These are phyloP conservation scores for Laupala kohalensis DNA, from an alignment of 1,140 invertebrate genomes.

Conservation along the genomic window DNA sequence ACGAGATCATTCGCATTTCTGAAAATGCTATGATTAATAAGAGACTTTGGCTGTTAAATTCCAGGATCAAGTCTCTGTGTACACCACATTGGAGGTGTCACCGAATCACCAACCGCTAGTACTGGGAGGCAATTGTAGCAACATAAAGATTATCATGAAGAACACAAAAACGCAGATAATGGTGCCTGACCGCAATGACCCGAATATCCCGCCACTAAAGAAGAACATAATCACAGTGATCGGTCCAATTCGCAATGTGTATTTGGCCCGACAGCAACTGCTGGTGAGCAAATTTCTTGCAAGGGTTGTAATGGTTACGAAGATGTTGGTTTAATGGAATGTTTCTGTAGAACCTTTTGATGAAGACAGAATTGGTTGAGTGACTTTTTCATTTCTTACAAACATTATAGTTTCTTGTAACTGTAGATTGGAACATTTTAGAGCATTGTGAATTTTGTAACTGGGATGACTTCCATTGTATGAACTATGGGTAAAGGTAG, in stretches of 20 bases:
- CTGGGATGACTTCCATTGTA: too few species aligned
- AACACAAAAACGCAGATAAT: conserved; percentile 75
- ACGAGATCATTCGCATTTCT: too few species aligned
- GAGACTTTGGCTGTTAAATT: too few species aligned
- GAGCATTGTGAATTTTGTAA: background rate
- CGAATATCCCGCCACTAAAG: conserved; percentile 67
- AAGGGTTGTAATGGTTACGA: too few species aligned
- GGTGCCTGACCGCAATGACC: conserved; percentile 70
- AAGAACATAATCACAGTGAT: conserved; percentile 85
- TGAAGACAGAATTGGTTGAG: too few species aligned
- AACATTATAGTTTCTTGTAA: too few species aligned
- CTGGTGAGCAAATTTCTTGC: conserved; percentile 46
- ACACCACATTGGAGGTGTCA: conserved; percentile 86
- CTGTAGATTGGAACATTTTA: too few species aligned
- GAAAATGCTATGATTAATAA: too few species aligned
- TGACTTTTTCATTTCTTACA: too few species aligned
- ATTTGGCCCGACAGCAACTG: conserved; percentile 75
- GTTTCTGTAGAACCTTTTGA: too few species aligned
- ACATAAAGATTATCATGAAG: conserved; percentile 76
- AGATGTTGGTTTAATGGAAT: too few species aligned
- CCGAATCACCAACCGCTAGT: conserved; percentile 84
- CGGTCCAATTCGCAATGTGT: conserved; percentile 77
- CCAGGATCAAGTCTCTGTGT: conserved; percentile 67
- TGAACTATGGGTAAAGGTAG: too few species aligned
- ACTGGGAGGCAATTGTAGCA: conserved; percentile 67